Evolutionary conservation across 2,888 invertebrate genomes (phyloP), one percentile per base, ranked within the genome.

Genomic region (Sclerodermus sp.): DNA sequence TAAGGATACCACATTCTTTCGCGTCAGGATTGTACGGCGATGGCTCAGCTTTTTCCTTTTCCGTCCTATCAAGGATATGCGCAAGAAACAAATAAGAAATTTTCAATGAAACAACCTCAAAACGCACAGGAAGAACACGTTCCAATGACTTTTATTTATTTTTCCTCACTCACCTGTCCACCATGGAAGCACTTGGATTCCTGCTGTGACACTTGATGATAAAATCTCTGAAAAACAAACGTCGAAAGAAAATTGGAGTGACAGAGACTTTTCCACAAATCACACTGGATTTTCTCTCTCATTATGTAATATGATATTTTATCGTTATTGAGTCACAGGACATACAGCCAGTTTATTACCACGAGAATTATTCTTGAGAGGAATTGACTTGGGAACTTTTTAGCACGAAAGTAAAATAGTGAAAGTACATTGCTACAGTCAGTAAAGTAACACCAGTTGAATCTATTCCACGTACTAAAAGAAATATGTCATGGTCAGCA

Each of bases 1-100:
- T 87, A 49, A 93, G 83, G 71, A 95, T 90, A 64, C 94, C 94
- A 81, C 95, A 95, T 80, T 93, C 92, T 79, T 88, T 84, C 71
- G 87, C 82, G 80, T 90, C 88, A 79, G 77, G 78, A 73, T 76
- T 76, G 41, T 77, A 70, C 34, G 76, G 74, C 42, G 77, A 75
- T 47, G 77, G 76, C 47, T 76, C 71, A 32, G 76, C 62, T 57
- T 74, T 66, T 51, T 77, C 77, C 53, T 78, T 77, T 51, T 78
- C 78, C 42, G 74, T 64, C 63, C 77, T 77, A 55, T 23, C 29
- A 45, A 49, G 18, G 12, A 34, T 42, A 41, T 17, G 1, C 14
- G 31, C 36, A 29, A 49, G 36, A 13, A 8, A 8, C 38, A 30
- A 31, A 2, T 14, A 38, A 31, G 15, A 14, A 37, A 31, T 34